phyloP scores from a whole-genome alignment of 64 coral and sea anemone species.

The Trachythela sp. region DNA sequence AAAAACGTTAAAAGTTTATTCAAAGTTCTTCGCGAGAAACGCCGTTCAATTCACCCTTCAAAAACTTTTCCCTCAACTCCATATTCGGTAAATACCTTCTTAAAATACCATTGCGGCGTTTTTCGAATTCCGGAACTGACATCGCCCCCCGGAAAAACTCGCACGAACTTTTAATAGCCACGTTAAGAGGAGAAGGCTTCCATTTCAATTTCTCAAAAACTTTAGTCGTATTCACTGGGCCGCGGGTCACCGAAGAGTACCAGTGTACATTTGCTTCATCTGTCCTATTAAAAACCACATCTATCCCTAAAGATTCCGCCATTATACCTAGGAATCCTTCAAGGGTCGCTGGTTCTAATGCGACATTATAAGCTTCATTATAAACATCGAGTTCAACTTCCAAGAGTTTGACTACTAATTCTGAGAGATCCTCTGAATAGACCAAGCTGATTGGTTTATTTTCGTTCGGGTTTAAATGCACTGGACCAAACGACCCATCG shows the following conservation, averaged over 20 bases:
- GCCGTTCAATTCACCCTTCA: not conserved
- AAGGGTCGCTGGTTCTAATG: conserved; percentile 63
- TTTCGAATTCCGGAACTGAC: conserved; percentile 57
- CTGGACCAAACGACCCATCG: conserved; percentile 48
- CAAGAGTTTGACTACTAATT: conserved; percentile 41
- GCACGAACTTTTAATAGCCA: conserved; percentile 53
- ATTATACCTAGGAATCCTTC: conserved; percentile 60
- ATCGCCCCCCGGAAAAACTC: conserved; percentile 87
- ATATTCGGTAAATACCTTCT: not conserved
- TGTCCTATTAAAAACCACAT: conserved; percentile 56
- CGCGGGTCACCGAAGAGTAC: conserved; percentile 72
- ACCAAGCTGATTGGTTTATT: conserved; percentile 66
- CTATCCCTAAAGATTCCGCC: conserved; percentile 62
- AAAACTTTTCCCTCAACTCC: not conserved
- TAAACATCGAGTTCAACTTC: conserved; percentile 31
- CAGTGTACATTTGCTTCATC: not conserved
- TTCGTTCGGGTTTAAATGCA: conserved; percentile 48
- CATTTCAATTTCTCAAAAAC: conserved; percentile 52
- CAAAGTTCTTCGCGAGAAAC: not conserved
- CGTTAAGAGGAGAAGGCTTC: conserved; percentile 49
- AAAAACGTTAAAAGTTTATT: not conserved
- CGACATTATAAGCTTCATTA: conserved; percentile 80
- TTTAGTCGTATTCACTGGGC: conserved; percentile 70
- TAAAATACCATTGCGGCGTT: conserved; percentile 18
- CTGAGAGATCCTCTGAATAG: conserved; percentile 60